phyloP scores from a whole-genome alignment of 2,888 invertebrate genomes.

The Sipha maydis region DNA sequence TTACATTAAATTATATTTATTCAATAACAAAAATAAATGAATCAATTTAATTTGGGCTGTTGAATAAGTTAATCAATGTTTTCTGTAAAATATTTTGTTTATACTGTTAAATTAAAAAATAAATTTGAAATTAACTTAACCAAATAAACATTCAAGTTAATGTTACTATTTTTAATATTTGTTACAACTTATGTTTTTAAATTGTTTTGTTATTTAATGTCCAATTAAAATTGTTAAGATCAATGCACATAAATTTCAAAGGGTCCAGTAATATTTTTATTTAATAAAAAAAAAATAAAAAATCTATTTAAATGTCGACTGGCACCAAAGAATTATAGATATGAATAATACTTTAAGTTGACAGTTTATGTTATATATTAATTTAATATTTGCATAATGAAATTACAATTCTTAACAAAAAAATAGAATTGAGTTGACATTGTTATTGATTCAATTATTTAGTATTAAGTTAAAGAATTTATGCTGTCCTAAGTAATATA shows the following conservation, averaged over 20 bases:
- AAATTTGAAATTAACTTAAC: background rate
- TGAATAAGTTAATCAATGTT: background rate
- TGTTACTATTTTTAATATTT: conserved; percentile 16
- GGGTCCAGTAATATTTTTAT: too few species aligned
- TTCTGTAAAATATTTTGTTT: background rate
- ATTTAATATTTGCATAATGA: background rate
- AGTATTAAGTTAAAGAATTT: background rate
- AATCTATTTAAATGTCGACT: too few species aligned
- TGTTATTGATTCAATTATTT: conserved; percentile 7
- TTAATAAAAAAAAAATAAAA: too few species aligned
- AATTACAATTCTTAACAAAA: background rate
- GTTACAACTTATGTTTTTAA: conserved; percentile 10
- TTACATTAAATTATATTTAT: too few species aligned
- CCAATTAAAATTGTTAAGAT: background rate
- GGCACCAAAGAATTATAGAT: background rate
- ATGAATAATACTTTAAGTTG: background rate
- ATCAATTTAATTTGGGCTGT: too few species aligned
- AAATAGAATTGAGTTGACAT: background rate
- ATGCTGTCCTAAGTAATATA: background rate
- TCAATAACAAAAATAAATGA: too few species aligned
- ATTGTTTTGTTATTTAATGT: conserved; percentile 30
- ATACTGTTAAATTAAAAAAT: too few species aligned
- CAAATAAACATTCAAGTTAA: conserved; percentile 9
- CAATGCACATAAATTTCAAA: background rate
- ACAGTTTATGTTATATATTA: background rate